These are phyloP conservation scores for Drosophila miranda DNA, from an alignment of 1,140 invertebrate species.

Conservation along the genomic window DNA sequence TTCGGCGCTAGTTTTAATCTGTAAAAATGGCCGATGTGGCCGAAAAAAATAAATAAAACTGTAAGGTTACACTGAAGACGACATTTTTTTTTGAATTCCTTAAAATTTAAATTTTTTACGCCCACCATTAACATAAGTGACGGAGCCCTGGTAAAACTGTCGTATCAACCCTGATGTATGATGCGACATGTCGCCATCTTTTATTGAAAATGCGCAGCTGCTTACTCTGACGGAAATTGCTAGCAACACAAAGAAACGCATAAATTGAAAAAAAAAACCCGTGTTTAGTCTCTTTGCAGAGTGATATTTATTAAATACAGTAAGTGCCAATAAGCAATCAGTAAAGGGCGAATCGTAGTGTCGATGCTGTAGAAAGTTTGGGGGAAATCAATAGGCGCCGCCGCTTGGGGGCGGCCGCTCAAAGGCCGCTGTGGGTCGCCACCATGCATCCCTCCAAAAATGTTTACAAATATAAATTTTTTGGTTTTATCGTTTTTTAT, in stretches of 20 bases:
- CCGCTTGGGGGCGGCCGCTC: conserved; percentile 48
- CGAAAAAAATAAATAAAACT: too few relatives aligned
- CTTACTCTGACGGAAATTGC: conserved; percentile 63
- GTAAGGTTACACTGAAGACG: too few relatives aligned
- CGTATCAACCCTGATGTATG: not conserved
- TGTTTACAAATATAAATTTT: conserved; percentile 5
- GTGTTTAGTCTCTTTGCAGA: too few relatives aligned
- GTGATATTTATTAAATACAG: too few relatives aligned
- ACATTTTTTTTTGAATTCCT: too few relatives aligned
- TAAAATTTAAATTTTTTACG: too few relatives aligned
- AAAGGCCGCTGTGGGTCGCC: conserved; percentile 70
- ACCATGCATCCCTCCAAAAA: conserved; percentile 30
- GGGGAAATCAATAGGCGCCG: conserved; percentile 64
- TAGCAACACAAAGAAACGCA: conserved; percentile 6
- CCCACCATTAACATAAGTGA: too few relatives aligned
- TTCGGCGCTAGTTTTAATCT: too few relatives aligned
- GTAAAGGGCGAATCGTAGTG: not conserved
- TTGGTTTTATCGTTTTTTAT: not conserved
- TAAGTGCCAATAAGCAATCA: not conserved
- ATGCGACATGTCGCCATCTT: conserved; percentile 71
- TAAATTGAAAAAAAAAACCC: too few relatives aligned
- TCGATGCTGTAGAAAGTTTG: not conserved
- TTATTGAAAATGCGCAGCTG: conserved; percentile 60
- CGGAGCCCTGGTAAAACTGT: too few relatives aligned
- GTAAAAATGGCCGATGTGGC: too few relatives aligned